These are phyloP conservation scores for Melanotaenia parkinsoni DNA, from an alignment of 2,797 vertebrate genomes.

Conservation along the genomic window DNA sequence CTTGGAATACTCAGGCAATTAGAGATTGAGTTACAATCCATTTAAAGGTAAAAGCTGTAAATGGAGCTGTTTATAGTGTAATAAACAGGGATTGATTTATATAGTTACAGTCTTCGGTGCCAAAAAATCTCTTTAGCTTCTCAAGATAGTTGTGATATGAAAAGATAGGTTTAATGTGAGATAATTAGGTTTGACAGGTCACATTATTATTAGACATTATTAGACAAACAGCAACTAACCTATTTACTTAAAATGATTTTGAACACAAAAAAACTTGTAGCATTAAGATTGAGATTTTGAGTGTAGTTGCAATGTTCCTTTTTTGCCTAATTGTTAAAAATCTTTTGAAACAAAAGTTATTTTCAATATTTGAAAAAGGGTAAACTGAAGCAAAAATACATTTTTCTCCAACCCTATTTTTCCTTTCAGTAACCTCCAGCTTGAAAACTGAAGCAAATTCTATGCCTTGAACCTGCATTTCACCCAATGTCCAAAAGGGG, in stretches of 20 bases:
- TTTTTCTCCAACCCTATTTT: neutral
- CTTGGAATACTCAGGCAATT: neutral
- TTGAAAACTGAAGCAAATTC: neutral
- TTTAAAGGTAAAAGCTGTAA: neutral
- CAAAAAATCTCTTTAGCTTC: neutral
- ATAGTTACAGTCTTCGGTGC: neutral
- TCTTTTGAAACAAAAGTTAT: accelerated
- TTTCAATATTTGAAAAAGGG: constrained; percentile 9
- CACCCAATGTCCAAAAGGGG: neutral
- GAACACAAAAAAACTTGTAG: neutral
- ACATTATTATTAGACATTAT: neutral
- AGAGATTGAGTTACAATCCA: neutral
- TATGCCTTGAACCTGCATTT: neutral
- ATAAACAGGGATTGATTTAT: constrained; percentile 13
- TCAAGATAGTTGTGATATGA: neutral
- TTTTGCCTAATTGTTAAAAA: neutral
- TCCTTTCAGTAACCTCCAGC: neutral
- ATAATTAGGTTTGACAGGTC: neutral
- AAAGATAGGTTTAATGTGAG: neutral
- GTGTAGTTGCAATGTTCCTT: neutral
- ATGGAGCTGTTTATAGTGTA: neutral
- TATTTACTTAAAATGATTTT: neutral
- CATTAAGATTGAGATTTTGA: accelerated
- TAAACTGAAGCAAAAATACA: neutral
- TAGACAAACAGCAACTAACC: constrained; percentile 5